Base-by-base conservation (phyloP, 64 coral and sea anemone genomes). In the Actinia tenebrosa region DNA sequence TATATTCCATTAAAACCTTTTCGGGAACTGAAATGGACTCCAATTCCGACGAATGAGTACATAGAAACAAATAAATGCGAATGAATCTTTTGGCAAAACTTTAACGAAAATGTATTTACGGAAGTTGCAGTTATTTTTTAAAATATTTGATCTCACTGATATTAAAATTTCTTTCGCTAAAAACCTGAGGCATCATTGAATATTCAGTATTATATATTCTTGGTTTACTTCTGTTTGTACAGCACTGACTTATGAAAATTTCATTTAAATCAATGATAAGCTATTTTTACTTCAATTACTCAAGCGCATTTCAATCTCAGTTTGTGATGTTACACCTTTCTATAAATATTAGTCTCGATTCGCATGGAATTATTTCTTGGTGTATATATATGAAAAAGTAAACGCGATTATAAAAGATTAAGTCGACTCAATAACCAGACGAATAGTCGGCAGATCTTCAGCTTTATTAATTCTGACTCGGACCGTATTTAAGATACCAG, bases 1-100 rank as follows among this genome's bases (percentile, higher is more conserved):
- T 92, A 20, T 92, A 92, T 26, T 92, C 90, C 5, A 18, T 87
- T 71, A 92, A 68, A 64, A 92, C 84, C 10, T 79, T 80, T n/a
- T 92, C 90, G 26, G 54, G 61, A 10, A 85, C 47, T 16, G 90
- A 92, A 61, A 79, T 61, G 11, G 90, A 92, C 20, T 87, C 84
- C 4, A 64, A 85, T 25, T 85, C 83, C 1, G 83, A 85, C 1
- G 83, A 85, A 44, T 61, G 14, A 85, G n/a, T 23, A 25, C 20
- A 66, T 14, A 20, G 56, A 13, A 58, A 58, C 10, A 58, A 10
- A 58, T 8, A 0, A 5, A 8, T 5, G 0, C 47, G 7, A 50
- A 50, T 1, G 47, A 8, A 0, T 50, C 47, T 8, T 5, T 50
- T 5, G 47, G 7, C 4, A 16, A 58, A 58, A 11, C 56, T 2